phyloP scores from a whole-genome alignment of 2,113 vertebrate species.

The Aegypius monachus region DNA sequence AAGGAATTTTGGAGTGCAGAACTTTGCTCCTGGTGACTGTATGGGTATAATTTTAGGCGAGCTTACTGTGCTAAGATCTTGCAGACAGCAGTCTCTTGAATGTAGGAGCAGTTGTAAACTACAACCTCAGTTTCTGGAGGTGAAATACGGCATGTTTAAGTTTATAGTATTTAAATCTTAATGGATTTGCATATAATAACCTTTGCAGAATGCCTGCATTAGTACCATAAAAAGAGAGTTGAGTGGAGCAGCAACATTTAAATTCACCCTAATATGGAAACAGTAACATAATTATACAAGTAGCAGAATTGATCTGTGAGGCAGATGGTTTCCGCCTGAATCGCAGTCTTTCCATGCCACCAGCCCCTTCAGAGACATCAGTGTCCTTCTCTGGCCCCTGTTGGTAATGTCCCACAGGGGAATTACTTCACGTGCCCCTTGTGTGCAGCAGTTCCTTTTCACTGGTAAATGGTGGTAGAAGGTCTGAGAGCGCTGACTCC shows the following conservation, averaged over 20 bases:
- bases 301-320: neutral
- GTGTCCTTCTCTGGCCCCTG: neutral
- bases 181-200: neutral
- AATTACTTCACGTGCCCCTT: neutral
- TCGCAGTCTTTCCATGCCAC: rapidly evolving
- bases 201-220: neutral
- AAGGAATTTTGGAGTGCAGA: neutral
- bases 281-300: neutral
- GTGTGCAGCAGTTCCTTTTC: neutral
- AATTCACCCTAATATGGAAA: neutral
- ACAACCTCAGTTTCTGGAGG: neutral
- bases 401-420: neutral
- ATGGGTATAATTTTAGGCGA: neutral
- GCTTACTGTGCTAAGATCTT: neutral
- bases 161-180: neutral
- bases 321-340: neutral
- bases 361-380: neutral
- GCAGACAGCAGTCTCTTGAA: neutral
- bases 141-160: neutral
- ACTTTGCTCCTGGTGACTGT: neutral
- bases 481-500: rapidly evolving
- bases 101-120: neutral
- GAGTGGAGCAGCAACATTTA: neutral
- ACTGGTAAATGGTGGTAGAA: neutral
- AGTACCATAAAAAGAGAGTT: neutral